Percentiles rank a stretch among this genome's conserved stretches.
Evolutionary conservation across 2,113 vertebrate species (phyloP).

Genomic region (Paralichthys olivaceus): DNA sequence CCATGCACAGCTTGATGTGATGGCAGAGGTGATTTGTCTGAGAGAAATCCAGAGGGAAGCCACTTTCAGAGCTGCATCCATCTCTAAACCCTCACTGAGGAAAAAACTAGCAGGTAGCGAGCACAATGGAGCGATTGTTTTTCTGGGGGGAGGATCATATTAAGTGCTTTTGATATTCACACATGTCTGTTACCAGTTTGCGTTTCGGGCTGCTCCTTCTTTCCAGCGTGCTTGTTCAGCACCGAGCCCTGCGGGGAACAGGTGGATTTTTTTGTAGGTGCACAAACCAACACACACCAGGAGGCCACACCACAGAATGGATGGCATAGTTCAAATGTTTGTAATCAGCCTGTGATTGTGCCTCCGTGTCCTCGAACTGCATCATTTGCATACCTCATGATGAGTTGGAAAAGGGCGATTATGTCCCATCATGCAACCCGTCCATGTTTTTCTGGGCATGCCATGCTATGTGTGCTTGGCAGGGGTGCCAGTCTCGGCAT

Average conservation of each 20-base stretch:
- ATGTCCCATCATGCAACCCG: constrained; percentile 67
- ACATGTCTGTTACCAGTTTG: constrained; percentile 73
- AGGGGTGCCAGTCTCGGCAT: constrained; percentile 49
- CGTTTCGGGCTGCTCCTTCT: constrained; percentile 41
- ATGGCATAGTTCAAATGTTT: constrained; percentile 43
- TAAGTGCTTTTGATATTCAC: constrained; percentile 68
- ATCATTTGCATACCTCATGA: constrained; percentile 57
- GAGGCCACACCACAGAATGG: constrained; percentile 27
- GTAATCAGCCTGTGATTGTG: constrained; percentile 58
- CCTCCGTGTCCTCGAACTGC: constrained; percentile 33
- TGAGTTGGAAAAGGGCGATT: constrained; percentile 53
- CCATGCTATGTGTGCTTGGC: constrained; percentile 66
- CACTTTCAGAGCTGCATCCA: constrained; percentile 34
- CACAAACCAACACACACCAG: constrained; percentile 41
- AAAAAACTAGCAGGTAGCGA: constrained; percentile 33
- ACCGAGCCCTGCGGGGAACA: constrained; percentile 67
- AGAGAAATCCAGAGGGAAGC: background rate
- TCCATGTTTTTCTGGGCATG: constrained; percentile 53
- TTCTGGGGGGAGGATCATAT: constrained; percentile 20
- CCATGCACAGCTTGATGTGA: background rate
- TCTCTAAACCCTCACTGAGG: constrained; percentile 46
- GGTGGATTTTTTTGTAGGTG: constrained; percentile 57
- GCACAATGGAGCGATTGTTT: constrained; percentile 72
- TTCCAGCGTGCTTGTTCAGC: constrained; percentile 37
- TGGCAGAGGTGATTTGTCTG: background rate